Evolutionary conservation across 92 coral and sea anemone species (phyloP).

Genomic region (Heteractis magnifica): DNA sequence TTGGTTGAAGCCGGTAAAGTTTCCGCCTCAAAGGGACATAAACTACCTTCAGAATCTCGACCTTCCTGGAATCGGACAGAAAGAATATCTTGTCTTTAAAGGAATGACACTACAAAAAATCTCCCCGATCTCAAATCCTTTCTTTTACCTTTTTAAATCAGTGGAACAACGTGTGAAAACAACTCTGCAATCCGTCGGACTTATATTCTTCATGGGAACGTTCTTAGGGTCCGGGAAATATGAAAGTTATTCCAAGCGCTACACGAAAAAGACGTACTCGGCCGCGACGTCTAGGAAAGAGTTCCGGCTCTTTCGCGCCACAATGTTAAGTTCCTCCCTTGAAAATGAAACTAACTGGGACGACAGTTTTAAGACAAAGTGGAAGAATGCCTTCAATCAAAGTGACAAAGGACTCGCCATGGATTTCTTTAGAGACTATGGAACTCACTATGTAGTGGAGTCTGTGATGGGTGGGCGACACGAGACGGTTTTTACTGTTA

Average conservation of each 20-base stretch:
- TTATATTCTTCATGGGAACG: not conserved
- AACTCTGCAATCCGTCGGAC: not conserved
- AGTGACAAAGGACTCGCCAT: not conserved
- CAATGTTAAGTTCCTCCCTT: not conserved
- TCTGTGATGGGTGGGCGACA: conserved; percentile 25
- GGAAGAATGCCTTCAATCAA: not conserved
- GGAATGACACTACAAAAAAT: too few relatives aligned
- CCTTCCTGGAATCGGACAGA: not conserved
- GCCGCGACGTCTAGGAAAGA: not conserved
- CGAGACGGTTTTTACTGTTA: not conserved
- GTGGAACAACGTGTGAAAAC: not conserved
- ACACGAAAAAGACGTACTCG: not conserved
- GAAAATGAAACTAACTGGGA: conserved; percentile 15
- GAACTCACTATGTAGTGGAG: conserved; percentile 16
- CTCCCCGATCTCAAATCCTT: not conserved
- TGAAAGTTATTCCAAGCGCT: not conserved
- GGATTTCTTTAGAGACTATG: conserved; percentile 25
- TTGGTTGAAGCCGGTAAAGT: not conserved
- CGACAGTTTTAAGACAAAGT: not conserved
- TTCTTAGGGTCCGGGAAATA: not conserved
- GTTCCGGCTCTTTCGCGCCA: not conserved
- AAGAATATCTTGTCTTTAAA: too few relatives aligned
- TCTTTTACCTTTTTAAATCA: not conserved
- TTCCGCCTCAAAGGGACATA: too few relatives aligned
- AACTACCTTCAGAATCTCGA: too few relatives aligned